Conservation (phyloP, 2,113 vertebrate species). For the Lucifuga dentata region DNA sequence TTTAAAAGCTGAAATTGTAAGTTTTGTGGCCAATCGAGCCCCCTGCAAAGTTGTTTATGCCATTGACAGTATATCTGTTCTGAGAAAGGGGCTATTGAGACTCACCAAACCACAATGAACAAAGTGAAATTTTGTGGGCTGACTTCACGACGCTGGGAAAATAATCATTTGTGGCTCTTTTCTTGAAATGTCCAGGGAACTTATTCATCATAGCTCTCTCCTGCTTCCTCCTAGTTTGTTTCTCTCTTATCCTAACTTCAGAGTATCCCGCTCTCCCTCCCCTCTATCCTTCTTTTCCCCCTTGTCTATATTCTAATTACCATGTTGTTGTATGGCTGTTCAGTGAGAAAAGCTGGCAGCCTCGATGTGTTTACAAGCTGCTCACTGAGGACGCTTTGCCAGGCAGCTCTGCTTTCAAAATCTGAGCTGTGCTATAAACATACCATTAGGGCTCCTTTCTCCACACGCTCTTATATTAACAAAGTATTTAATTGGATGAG, state of each 20-base stretch:
- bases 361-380: slow-evolving; percentile 60
- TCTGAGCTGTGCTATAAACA: slow-evolving; percentile 38
- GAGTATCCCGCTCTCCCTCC: slow-evolving; percentile 6
- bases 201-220: slow-evolving; percentile 10
- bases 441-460: too few relatives aligned
- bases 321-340: slow-evolving; percentile 60
- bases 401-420: slow-evolving; percentile 42
- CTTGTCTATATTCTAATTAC: slow-evolving; percentile 57
- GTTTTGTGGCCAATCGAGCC: not conserved
- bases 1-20: not conserved
- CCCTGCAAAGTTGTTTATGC: slow-evolving; percentile 1
- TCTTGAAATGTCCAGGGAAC: slow-evolving; percentile 9
- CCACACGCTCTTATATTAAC: not conserved
- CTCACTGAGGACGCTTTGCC: slow-evolving; percentile 57
- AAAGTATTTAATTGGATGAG: not conserved
- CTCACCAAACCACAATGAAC: slow-evolving; percentile 17
- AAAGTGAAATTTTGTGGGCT: slow-evolving; percentile 13
- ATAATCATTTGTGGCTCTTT: slow-evolving; percentile 22
- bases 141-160: slow-evolving; percentile 22
- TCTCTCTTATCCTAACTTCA: too few relatives aligned
- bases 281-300: not conserved
- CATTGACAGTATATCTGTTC: not conserved
- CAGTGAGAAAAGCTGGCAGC: slow-evolving; percentile 56
- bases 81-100: slow-evolving; percentile 8
- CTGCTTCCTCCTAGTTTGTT: not conserved